A percentile compares a stretch with the other conserved stretches of the same genome.
These are phyloP conservation scores for Meteorus colon DNA, from an alignment of 2,888 invertebrate species.

Conservation along the genomic window DNA sequence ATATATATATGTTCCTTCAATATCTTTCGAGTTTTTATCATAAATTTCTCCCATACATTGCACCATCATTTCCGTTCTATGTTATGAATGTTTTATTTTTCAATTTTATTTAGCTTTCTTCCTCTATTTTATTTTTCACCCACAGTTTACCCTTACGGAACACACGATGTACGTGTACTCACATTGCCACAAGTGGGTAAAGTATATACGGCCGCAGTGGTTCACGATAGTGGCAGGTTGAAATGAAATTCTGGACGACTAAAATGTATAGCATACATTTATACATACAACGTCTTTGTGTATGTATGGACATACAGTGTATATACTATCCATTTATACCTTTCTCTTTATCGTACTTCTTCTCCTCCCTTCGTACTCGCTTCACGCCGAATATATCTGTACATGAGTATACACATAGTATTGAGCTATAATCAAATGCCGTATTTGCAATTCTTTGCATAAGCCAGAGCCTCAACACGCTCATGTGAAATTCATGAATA, in stretches of 20 bases:
- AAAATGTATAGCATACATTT: constrained; percentile 16
- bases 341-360: neutral
- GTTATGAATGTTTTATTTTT: neutral
- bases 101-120: constrained; percentile 13
- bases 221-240: constrained; percentile 5
- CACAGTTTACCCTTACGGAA: neutral
- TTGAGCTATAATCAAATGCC: neutral
- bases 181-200: constrained; percentile 19
- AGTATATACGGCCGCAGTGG: too few species aligned
- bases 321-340: neutral
- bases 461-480: constrained; percentile 9
- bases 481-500: constrained; percentile 36
- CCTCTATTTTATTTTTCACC: neutral
- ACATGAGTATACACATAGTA: neutral
- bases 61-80: too few species aligned
- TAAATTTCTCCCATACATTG: too few species aligned
- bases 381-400: neutral
- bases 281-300: neutral
- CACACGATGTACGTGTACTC: too few species aligned
- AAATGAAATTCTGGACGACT: constrained; percentile 34
- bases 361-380: neutral
- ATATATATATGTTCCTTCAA: too few species aligned
- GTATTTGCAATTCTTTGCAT: constrained; percentile 30
- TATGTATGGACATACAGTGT: neutral
- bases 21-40: too few species aligned